A percentile compares a stretch with the other conserved stretches of the same genome.
Evolutionary conservation across 2,888 invertebrate species (phyloP).

Genomic region (Merodon equestris): DNA sequence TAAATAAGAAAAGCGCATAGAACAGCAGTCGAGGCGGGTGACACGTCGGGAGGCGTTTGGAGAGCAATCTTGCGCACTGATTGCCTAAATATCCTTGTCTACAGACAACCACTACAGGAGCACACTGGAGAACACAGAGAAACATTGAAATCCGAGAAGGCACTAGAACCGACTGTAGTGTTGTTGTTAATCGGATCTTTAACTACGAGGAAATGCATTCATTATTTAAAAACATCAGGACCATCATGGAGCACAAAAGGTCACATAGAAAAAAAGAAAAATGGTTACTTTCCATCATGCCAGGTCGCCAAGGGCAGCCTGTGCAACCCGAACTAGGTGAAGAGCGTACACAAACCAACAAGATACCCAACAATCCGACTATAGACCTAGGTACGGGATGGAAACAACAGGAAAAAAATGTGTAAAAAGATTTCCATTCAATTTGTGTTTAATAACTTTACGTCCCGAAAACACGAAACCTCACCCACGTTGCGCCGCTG

Average conservation of each 20-base stretch:
- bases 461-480: constrained; percentile 34
- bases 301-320: too few relatives aligned
- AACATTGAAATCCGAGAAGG: not conserved
- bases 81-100: constrained; percentile 44
- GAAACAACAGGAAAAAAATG: not conserved
- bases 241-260: too few relatives aligned
- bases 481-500: constrained; percentile 38
- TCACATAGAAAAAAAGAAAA: too few relatives aligned
- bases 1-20: constrained; percentile 7
- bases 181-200: constrained; percentile 13
- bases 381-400: constrained; percentile 12
- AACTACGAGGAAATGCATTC: constrained; percentile 52
- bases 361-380: constrained; percentile 13
- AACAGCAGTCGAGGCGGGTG: too few relatives aligned
- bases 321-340: constrained; percentile 20
- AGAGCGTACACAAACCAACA: constrained; percentile 20
- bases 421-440: constrained; percentile 8
- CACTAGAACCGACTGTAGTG: constrained; percentile 5
- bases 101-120: constrained; percentile 37
- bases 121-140: constrained; percentile 5
- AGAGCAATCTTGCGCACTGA: constrained; percentile 59
- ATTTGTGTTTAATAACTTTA: constrained; percentile 33
- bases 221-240: constrained; percentile 30
- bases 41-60: not conserved
- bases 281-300: too few relatives aligned